phyloP scores from a whole-genome alignment of 2,888 invertebrate genomes.

The Lobophora halterata region DNA sequence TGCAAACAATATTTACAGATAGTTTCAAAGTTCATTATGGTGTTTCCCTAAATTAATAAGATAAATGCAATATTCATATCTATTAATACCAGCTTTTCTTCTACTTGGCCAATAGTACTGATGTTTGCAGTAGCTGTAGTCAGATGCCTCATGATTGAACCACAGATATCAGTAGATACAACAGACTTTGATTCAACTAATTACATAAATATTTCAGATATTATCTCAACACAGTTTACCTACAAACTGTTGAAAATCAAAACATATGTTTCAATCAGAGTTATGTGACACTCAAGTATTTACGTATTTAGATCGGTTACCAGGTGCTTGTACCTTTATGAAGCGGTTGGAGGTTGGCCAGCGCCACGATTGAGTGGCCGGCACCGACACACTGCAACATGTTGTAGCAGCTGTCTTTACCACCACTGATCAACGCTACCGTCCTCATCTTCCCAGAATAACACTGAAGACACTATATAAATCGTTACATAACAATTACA shows the following conservation, averaged over 20 bases:
- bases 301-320: conserved; percentile 38
- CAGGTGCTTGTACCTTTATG: conserved; percentile 83
- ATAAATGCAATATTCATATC: no score
- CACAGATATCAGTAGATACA: no score
- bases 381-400: conserved; percentile 98
- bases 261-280: conserved; percentile 3
- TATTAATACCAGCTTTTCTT: no score
- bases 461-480: conserved; percentile 51
- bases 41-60: no score
- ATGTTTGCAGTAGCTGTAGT: no score
- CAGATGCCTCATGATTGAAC: no score
- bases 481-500: conserved; percentile 74
- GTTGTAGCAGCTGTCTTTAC: conserved; percentile 99
- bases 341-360: conserved; percentile 96
- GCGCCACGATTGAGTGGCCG: conserved; percentile 96
- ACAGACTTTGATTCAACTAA: no score
- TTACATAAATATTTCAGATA: no score
- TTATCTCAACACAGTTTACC: not conserved
- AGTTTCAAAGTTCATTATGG: no score
- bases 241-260: not conserved
- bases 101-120: no score
- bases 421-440: conserved; percentile 96
- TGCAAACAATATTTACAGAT: no score
- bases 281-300: conserved; percentile 23
- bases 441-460: conserved; percentile 86